Conservation (phyloP, 2,797 vertebrate species). For the Carcharodon carcharias region DNA sequence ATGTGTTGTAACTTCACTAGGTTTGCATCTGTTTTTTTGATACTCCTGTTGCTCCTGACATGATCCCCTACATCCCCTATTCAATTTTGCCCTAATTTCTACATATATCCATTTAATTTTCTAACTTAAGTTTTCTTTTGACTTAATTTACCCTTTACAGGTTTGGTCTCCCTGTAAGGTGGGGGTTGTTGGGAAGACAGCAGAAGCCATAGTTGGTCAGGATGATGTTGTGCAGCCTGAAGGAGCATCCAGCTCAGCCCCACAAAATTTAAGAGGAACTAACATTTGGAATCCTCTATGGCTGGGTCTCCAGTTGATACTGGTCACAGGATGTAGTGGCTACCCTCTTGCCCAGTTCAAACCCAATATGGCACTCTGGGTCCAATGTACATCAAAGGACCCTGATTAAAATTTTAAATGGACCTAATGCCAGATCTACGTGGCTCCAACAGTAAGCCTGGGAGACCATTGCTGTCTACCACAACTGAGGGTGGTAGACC, state of each 20-base stretch:
- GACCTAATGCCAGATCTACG: not conserved
- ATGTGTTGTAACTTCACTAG: not conserved
- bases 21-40: not conserved
- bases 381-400: not conserved
- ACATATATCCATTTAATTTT: not conserved
- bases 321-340: not conserved
- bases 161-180: not conserved
- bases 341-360: not conserved
- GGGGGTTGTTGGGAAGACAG: not conserved
- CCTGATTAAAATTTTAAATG: not conserved
- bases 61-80: not conserved
- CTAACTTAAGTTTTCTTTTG: not conserved
- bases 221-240: not conserved
- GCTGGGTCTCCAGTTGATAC: not conserved
- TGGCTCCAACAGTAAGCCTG: not conserved
- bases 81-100: not conserved
- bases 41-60: not conserved
- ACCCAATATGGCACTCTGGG: not conserved
- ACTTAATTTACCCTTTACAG: not conserved
- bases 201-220: not conserved
- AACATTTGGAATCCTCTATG: not conserved
- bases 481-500: not conserved
- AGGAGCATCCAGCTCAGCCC: not conserved
- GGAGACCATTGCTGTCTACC: not conserved
- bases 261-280: not conserved